Conservation (phyloP, 2,888 invertebrate genomes). For the Thyatira batis region DNA sequence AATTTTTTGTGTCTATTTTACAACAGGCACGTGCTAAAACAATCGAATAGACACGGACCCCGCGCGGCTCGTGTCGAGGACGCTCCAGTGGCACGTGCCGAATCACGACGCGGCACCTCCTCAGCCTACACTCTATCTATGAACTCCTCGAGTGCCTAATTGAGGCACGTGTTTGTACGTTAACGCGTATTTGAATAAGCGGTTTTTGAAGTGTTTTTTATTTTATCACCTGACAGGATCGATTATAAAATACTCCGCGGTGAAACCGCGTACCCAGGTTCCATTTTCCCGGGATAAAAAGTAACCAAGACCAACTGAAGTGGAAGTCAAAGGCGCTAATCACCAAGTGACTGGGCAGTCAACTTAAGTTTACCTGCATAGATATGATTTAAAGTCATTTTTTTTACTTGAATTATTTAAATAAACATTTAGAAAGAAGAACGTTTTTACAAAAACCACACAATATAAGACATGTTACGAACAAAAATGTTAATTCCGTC, state of each 20-base stretch:
- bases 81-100: constrained; percentile 56
- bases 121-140: constrained; percentile 25
- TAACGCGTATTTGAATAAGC: constrained; percentile 3
- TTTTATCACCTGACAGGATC: too few species aligned
- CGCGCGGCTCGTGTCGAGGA: constrained; percentile 6
- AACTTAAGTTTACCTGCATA: too few species aligned
- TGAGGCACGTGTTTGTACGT: constrained; percentile 51
- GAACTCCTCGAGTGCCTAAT: constrained; percentile 51
- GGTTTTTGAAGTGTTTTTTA: background rate
- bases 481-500: too few species aligned
- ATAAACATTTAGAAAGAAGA: too few species aligned
- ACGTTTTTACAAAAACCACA: too few species aligned
- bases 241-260: background rate
- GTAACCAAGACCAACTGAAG: too few species aligned
- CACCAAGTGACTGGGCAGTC: too few species aligned
- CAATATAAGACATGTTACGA: too few species aligned
- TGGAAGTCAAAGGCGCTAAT: too few species aligned
- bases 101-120: constrained; percentile 43
- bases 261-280: background rate
- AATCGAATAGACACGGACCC: constrained; percentile 11
- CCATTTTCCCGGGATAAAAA: too few species aligned
- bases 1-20: constrained; percentile 13
- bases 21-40: constrained; percentile 31
- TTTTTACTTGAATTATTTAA: too few species aligned
- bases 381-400: too few species aligned